Base-by-base conservation (phyloP, 2,888 invertebrate species). In the Phymatocera aterrima region DNA sequence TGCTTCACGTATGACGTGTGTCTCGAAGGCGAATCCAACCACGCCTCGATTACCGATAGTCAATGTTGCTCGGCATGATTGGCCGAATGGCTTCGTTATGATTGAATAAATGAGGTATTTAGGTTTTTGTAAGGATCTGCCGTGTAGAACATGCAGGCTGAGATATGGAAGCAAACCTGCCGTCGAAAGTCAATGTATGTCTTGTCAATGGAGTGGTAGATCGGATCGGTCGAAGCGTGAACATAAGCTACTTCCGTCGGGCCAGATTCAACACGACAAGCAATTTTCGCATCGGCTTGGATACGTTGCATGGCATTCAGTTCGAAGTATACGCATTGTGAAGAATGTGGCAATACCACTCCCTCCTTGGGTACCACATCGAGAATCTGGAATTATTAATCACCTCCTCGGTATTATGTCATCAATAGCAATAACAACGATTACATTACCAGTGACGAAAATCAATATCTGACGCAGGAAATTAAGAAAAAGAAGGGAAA, bases 241-340 rank as follows among this genome's bases (percentile, higher is more conserved):
- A 94, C 88, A 48, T 86, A 79, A 34, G 94, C 86, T 0, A 85
- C 82, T 88, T 94, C 93, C 0, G 92, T 84, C 1, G 93, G 93
- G 0, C 94, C 94, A 8, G 93, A 93, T 46, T 92, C 84, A 34
- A 94, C 91, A 81, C 92, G 91, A 84, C 93, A 94, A 79, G 92
- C 89, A 0, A 92, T 88, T 37, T 87, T 83, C n/a, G 92, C 93
- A 77, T 89, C 88, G 2, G 93, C 87, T 75, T 85, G 90, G 1
- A 87, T 78, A 21, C 81, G 77, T 37, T 83, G 79, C 10, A 61
- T 74, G 3, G 84, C 83, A 57, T 84, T 82, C 61, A 87, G 86
- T 18, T 60, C 81, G 6, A 87, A 74, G 43, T 81, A 72, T 34
- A 85, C 79, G n/a, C 78, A 79, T 70, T 83, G 82, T 1, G 81